Conservation (phyloP, 2,797 vertebrate genomes). For the Lepilemur septentrionalis region DNA sequence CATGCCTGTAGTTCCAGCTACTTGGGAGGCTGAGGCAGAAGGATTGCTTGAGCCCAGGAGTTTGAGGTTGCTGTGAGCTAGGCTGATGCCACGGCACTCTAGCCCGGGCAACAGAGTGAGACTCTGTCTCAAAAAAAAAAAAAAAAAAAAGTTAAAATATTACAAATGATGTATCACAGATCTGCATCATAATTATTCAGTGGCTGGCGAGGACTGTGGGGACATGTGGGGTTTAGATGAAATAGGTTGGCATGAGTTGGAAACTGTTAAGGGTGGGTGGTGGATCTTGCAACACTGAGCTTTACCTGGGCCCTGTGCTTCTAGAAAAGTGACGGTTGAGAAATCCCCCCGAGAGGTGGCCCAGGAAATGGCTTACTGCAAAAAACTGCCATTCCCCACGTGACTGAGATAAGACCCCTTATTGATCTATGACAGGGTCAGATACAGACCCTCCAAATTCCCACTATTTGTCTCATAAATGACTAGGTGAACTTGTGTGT, state of each 20-base stretch:
- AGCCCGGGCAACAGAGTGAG: no score
- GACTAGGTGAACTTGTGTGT: not conserved
- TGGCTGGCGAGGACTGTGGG: not conserved
- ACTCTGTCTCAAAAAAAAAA: no score
- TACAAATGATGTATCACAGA: not conserved
- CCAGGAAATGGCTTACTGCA: not conserved
- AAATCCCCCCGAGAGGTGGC: not conserved
- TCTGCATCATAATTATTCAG: not conserved
- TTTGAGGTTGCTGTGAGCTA: no score
- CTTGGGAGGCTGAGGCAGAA: no score
- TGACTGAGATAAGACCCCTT: not conserved
- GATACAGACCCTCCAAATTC: not conserved
- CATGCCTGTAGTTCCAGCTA: no score
- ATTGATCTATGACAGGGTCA: not conserved
- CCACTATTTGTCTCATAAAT: not conserved
- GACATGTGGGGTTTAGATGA: not conserved
- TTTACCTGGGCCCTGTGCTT: not conserved
- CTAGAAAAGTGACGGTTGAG: not conserved
- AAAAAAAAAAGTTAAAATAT: not conserved
- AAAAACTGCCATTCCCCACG: not conserved
- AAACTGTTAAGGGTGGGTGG: not conserved
- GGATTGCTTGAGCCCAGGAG: no score
- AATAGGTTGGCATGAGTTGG: not conserved
- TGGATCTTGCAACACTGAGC: not conserved
- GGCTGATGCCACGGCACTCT: no score